Evolutionary conservation across 2,113 vertebrate species (phyloP), one percentile per base, ranked within the genome.

Genomic region (Shinisaurus crocodilurus): DNA sequence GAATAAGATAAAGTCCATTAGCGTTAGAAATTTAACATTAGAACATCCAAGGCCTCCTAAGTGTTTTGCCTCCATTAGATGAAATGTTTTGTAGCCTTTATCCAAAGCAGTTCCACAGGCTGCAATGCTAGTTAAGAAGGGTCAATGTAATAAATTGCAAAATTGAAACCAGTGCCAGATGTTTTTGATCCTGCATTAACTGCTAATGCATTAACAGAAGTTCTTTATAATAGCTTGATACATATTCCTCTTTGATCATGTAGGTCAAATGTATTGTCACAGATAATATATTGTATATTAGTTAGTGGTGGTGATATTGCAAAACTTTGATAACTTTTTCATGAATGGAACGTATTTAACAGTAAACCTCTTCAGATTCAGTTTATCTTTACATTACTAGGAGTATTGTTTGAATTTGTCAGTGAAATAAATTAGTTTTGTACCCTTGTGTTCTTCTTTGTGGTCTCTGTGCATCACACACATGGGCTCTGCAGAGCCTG

Each of bases 1-100:
- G 7, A 94, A 93, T 65, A 89, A 88, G 37, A 16, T 70, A 81
- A 86, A 82, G 27, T 29, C 29, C 40, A 76, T 87, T 75, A 60
- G 23, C 43, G n/a, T 60, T 60, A 29, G n/a, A 75, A 75, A 57
- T 25, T 15, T 40, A 74, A 86, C 1, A 20, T 18, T 13, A 75
- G 32, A n/a, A n/a, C 3, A 34, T 13, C 7, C 67, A 57, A 23
- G 72, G 50, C 20, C 48, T 34, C 15, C 76, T 34, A 69, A 65
- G n/a, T 82, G 13, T 82, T 70, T 81, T 72, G 34, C 65, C 32
- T 25, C 18, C 12, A 82, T 82, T 82, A 67, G 10, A 16, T 43
- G 25, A 89, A 89, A n/a, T 27, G 29, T 83, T 23, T 43, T 40
- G 43, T 32, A 15, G 37, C 27, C 29, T 75, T 74, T 15, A 63